Evolutionary conservation across 2,888 invertebrate genomes (phyloP).

Genomic region (Bombylius major): DNA sequence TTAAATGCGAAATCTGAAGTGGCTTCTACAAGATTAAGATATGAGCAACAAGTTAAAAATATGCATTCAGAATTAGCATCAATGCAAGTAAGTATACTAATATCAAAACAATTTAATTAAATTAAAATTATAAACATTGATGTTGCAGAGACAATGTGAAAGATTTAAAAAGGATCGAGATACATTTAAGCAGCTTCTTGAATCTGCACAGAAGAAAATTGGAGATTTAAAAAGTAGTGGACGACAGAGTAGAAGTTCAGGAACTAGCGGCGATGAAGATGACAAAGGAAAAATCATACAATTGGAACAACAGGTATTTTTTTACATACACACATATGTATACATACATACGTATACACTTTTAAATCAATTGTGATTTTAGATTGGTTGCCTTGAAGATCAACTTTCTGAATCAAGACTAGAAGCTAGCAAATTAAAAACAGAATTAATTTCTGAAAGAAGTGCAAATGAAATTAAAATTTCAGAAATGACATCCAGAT

Average conservation of each 20-base stretch:
- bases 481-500: constrained; percentile 76
- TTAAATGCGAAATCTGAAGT: constrained; percentile 64
- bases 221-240: constrained; percentile 55
- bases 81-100: constrained; percentile 48
- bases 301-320: constrained; percentile 57
- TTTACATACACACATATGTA: background rate
- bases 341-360: background rate
- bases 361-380: background rate
- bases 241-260: constrained; percentile 46
- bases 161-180: constrained; percentile 80
- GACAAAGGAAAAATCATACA: constrained; percentile 55
- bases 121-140: background rate
- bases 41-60: constrained; percentile 70
- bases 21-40: constrained; percentile 66
- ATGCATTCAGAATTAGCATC: constrained; percentile 73
- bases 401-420: constrained; percentile 74
- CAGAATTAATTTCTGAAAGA: constrained; percentile 79
- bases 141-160: constrained; percentile 33
- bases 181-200: constrained; percentile 79
- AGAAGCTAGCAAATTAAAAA: constrained; percentile 70
- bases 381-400: constrained; percentile 69
- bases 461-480: constrained; percentile 75
- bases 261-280: constrained; percentile 66
- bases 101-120: background rate
- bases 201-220: constrained; percentile 73